Evolutionary conservation across 2,888 invertebrate genomes (phyloP), one percentile per base, ranked within the genome.

Genomic region (Leucoma salicis): DNA sequence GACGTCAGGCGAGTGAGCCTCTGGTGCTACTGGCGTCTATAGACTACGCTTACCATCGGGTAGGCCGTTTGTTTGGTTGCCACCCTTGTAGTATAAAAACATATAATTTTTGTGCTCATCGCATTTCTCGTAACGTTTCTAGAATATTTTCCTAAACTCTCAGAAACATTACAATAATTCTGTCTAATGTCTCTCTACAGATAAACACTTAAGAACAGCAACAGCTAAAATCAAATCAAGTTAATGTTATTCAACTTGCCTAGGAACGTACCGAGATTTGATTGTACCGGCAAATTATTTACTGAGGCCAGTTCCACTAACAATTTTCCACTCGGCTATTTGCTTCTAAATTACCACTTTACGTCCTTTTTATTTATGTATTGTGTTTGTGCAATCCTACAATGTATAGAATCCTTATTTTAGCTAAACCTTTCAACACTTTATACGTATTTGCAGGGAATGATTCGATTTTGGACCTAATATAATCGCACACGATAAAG

Each of bases 231-330:
- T 50, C 37, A 44, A 46, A 50, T 45, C 49, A 49, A 61, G 51
- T 55, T 43, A 51, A 50, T 43, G 51, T 53, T n/a, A 50, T 58
- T 29, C 47, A 49, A 63, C 48, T 50, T 48, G 39, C 39, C 48
- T 43, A 57, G 44, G 49, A 5, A 29, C 29, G 50, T 46, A 53
- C 44, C 44, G 51, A 61, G 53, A 63, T 69, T 65, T 63, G 70
- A 69, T 68, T 67, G 63, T 65, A 66, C 62, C 57, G 60, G 47
- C 57, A 63, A 63, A 63, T 64, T 57, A 67, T 66, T 66, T 63
- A 57, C 55, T 37, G 54, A 54, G 50, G 49, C 57, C 58, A 52
- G 62, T 63, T 63, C 56, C 56, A 56, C 44, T 41, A 51, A 53
- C 29, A 4, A 61, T 63, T 60, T 63, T 57, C 53, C 57, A 51